A percentile compares a stretch with the other conserved stretches of the same genome.
Conservation (phyloP, 2,888 invertebrate species). For the Atrina japonica region DNA sequence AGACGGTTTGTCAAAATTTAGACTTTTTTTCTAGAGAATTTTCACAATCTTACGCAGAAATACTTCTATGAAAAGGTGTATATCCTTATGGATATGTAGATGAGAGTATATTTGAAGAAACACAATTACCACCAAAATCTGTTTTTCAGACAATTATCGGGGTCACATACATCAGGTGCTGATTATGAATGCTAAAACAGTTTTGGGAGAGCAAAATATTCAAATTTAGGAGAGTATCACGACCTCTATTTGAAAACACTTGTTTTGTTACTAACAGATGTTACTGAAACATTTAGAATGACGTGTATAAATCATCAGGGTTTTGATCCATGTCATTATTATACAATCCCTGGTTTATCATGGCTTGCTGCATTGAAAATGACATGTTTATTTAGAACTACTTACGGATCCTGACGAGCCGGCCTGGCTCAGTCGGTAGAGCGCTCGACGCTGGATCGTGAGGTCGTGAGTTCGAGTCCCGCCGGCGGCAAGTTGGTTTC, state of each 20-base stretch:
- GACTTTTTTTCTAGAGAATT: conserved; percentile 1
- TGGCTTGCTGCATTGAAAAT: conserved; percentile 71
- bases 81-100: conserved; percentile 75
- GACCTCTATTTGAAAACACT: conserved; percentile 30
- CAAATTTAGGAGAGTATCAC: conserved; percentile 31
- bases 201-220: conserved; percentile 41
- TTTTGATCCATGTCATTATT: conserved; percentile 68
- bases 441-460: too few relatives aligned
- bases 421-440: too few relatives aligned
- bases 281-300: conserved; percentile 72
- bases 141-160: conserved; percentile 52
- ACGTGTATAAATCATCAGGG: conserved; percentile 49
- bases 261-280: conserved; percentile 69
- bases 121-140: conserved; percentile 22
- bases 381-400: conserved; percentile 61
- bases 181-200: conserved; percentile 57
- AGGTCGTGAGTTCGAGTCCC: too few relatives aligned
- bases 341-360: conserved; percentile 67
- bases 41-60: conserved; percentile 7
- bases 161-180: conserved; percentile 31
- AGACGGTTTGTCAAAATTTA: conserved; percentile 8
- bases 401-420: conserved; percentile 62
- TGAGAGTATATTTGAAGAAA: conserved; percentile 37
- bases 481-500: too few relatives aligned
- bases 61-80: conserved; percentile 65